phyloP scores from a whole-genome alignment of 2,888 invertebrate species.

The Macrophya annulata region DNA sequence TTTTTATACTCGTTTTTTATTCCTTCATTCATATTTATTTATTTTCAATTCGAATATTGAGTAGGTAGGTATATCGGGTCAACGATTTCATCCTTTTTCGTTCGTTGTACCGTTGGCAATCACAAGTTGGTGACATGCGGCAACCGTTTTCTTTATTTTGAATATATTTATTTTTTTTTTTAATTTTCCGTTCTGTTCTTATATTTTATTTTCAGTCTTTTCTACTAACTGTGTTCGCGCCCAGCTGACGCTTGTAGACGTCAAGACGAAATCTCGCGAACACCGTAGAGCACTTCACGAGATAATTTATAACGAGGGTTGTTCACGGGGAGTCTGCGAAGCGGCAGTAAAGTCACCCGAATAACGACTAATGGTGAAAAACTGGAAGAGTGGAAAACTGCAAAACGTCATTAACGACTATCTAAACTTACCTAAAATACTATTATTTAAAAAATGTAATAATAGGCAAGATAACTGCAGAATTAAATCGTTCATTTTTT shows the following conservation, averaged over 20 bases:
- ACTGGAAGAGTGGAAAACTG: constrained; percentile 18
- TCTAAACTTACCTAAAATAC: background rate
- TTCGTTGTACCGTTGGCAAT: background rate
- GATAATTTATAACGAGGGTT: constrained; percentile 51
- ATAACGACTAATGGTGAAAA: constrained; percentile 30
- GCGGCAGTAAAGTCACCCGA: constrained; percentile 30
- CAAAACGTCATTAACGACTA: background rate
- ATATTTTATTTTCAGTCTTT: background rate
- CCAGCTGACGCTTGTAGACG: constrained; percentile 38
- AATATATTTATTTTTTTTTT: background rate
- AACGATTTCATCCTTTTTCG: background rate
- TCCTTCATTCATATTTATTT: background rate
- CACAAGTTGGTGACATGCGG: background rate
- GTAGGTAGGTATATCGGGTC: background rate
- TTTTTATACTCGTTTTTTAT: background rate
- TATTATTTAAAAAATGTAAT: background rate
- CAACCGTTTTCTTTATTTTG: background rate
- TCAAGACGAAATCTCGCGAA: constrained; percentile 16
- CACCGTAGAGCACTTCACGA: constrained; percentile 45
- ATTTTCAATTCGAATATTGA: background rate
- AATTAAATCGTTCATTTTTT: background rate
- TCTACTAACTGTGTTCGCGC: constrained; percentile 33
- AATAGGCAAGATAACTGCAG: background rate
- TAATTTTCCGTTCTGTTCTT: background rate
- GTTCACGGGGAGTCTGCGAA: background rate